These are phyloP conservation scores for Melinaea marsaeus DNA, from an alignment of 2,888 invertebrate genomes.

Conservation along the genomic window DNA sequence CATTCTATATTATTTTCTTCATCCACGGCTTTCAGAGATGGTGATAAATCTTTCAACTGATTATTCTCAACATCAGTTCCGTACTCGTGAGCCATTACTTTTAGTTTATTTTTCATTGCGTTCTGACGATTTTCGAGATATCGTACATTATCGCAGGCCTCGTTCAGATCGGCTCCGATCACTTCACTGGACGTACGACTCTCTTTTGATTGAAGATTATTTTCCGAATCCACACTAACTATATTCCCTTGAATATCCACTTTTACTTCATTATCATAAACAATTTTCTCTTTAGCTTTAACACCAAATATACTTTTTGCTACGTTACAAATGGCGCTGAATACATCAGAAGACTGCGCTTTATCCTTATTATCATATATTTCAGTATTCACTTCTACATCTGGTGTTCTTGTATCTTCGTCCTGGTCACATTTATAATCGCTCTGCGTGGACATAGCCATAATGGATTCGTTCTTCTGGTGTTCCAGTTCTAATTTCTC, in stretches of 20 bases:
- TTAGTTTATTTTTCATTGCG: conserved; percentile 69
- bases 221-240: conserved; percentile 38
- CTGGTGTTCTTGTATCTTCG: conserved; percentile 25
- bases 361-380: conserved; percentile 40
- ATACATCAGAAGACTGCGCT: conserved; percentile 46
- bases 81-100: conserved; percentile 73
- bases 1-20: conserved; percentile 52
- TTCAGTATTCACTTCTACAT: conserved; percentile 29
- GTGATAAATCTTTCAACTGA: conserved; percentile 37
- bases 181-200: conserved; percentile 54
- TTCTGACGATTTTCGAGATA: conserved; percentile 62
- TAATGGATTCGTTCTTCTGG: conserved; percentile 57
- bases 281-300: conserved; percentile 40
- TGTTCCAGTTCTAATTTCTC: conserved; percentile 73
- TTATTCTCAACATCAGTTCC: conserved; percentile 61
- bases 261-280: conserved; percentile 55
- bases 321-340: conserved; percentile 58
- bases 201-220: conserved; percentile 35
- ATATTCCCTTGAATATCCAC: conserved; percentile 64
- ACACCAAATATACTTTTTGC: conserved; percentile 60
- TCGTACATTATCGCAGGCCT: conserved; percentile 49
- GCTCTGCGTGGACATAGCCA: conserved; percentile 61
- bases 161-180: conserved; percentile 55
- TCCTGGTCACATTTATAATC: conserved; percentile 47
- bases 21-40: conserved; percentile 42